A percentile compares a stretch with the other conserved stretches of the same genome.
Evolutionary conservation across 2,797 vertebrate genomes (phyloP).

Genomic region (Halcyon badia): DNA sequence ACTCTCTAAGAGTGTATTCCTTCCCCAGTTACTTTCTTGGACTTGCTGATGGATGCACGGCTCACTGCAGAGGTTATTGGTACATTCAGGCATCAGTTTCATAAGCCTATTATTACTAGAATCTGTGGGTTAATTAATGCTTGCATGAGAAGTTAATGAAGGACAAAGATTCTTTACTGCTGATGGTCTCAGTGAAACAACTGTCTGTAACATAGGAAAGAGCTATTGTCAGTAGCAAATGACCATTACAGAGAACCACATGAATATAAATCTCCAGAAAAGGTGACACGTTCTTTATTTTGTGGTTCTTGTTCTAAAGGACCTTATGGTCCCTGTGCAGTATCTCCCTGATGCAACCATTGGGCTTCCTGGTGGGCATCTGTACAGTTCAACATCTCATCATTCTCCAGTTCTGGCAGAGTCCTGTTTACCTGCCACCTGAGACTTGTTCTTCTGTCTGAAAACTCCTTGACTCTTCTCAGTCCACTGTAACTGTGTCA

Average conservation of each 20-base stretch:
- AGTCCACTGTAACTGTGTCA: not conserved
- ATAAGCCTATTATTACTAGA: conserved; percentile 7
- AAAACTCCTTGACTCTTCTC: not conserved
- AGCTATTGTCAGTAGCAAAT: conserved; percentile 44
- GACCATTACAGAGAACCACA: not conserved
- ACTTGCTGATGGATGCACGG: conserved; percentile 14
- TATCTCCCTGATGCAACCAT: not conserved
- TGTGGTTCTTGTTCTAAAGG: not conserved
- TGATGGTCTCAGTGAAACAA: conserved; percentile 53
- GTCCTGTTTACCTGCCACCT: not conserved
- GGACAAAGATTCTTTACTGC: conserved; percentile 46
- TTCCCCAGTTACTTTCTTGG: not conserved
- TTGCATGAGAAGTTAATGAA: conserved; percentile 52
- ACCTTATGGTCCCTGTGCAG: not conserved
- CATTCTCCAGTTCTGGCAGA: not conserved
- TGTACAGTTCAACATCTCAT: not conserved
- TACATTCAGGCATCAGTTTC: not conserved
- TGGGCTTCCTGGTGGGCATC: not conserved
- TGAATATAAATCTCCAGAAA: not conserved
- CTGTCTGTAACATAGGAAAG: conserved; percentile 35
- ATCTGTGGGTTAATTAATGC: conserved; percentile 47
- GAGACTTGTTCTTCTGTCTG: not conserved
- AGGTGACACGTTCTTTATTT: not conserved
- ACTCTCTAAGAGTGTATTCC: not conserved
- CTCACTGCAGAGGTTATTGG: conserved; percentile 9